Evolutionary conservation across 2,888 invertebrate genomes (phyloP).

Genomic region (Amblyteles armatorius): DNA sequence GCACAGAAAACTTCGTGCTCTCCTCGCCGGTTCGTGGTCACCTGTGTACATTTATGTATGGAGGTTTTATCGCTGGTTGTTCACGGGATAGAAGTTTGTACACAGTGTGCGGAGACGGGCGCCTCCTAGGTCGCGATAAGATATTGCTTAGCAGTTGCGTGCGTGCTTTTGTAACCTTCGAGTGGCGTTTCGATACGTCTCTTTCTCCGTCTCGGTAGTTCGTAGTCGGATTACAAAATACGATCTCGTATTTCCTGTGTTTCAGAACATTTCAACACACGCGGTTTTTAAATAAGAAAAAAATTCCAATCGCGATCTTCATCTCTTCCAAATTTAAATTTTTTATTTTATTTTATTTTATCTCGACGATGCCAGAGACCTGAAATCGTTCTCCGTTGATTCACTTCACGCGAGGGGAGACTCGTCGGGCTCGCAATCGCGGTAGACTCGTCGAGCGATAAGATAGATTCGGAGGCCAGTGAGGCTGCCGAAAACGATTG

Average conservation of each 20-base stretch:
- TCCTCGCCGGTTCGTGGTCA: not conserved
- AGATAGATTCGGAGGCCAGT: not conserved
- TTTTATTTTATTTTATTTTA: not conserved
- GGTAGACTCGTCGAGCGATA: slow-evolving; percentile 17
- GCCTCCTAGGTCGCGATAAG: slow-evolving; percentile 37
- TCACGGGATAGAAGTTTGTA: slow-evolving; percentile 14
- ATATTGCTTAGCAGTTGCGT: slow-evolving; percentile 20
- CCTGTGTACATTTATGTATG: not conserved
- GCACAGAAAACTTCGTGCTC: not conserved
- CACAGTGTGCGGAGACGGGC: not conserved
- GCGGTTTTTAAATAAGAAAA: not conserved
- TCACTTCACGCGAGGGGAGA: not conserved
- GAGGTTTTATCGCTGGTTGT: not conserved
- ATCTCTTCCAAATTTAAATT: not conserved
- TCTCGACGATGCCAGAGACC: not conserved
- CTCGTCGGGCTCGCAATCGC: not conserved
- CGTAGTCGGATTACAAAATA: not conserved
- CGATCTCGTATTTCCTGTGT: not conserved
- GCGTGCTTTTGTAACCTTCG: not conserved
- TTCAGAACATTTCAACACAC: not conserved
- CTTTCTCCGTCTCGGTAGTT: not conserved
- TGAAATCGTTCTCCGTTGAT: not conserved
- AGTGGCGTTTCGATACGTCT: not conserved
- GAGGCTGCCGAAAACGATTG: slow-evolving; percentile 15
- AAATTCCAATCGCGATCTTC: not conserved